Base-by-base conservation (phyloP, 1,140 invertebrate genomes). In the Macrosteles quadrilineatus region DNA sequence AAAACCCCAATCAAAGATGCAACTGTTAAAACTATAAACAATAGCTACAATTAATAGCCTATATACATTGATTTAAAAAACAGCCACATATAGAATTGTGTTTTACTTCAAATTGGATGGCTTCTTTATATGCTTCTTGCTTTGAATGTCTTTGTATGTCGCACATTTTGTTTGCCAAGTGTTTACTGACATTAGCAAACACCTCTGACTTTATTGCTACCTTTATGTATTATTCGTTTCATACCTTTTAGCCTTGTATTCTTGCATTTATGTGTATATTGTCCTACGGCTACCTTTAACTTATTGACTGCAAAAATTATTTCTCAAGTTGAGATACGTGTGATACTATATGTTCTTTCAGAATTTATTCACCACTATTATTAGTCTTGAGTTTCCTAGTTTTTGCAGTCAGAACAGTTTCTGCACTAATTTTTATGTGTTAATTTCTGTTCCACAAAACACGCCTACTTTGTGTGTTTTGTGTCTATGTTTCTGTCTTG, bases 381-480 rank as follows among this genome's bases (percentile, higher is more conserved):
- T n/a, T 19, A 23, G 29, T 65, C 50, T 50, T 67, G 32, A 36
- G 32, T 36, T 50, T 21, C 59, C 40, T 45, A 31, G 69, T 63
- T 43, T 65, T 62, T 70, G 64, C 59, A 64, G 62, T 45, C 36
- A 40, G 31, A 3, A 23, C 43, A 36, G 17, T 47, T 70, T 62
- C 31, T n/a, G 67, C 23, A 59, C 62, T 45, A 57, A 69, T 36
- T 36, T 40, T n/a, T 62, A 31, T 31, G 9, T 69, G n/a, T 62
- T 36, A n/a, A n/a, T n/a, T 59, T 31, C 29, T 57, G 17, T 68
- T 68, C 23, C n/a, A 27, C 62, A 64, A 40, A 64, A 64, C 62
- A 31, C 29, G 27, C 19, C 27, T 59, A 59, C 27, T 40, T 64
- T 40, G 47, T 19, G 62, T 43, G 62, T 64, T 64, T 64, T 64